These are phyloP conservation scores for Ichneumoninae sp. DNA, from an alignment of 2,888 invertebrate genomes.

Conservation along the genomic window DNA sequence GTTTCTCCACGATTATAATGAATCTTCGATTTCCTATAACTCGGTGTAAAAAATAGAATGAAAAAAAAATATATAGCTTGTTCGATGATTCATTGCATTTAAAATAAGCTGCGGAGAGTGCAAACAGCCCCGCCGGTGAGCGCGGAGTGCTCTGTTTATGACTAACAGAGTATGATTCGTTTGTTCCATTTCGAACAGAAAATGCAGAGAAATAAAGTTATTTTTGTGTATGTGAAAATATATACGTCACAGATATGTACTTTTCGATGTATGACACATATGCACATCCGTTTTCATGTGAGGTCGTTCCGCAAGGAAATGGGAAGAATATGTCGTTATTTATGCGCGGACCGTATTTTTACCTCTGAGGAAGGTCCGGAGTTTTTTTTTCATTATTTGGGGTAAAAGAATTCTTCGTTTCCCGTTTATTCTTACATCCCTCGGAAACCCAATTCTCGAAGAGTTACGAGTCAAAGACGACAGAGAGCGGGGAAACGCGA, in stretches of 20 bases:
- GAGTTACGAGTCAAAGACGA: conserved; percentile 13
- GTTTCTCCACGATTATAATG: neutral
- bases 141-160: neutral
- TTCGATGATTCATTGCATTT: neutral
- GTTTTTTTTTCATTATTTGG: neutral
- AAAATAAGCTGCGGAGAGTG: neutral
- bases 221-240: neutral
- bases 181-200: neutral
- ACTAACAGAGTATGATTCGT: neutral
- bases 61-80: neutral
- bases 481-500: neutral
- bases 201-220: neutral
- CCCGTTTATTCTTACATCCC: conserved; percentile 6
- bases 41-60: neutral
- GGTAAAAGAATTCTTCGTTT: conserved; percentile 1
- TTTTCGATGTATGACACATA: neutral
- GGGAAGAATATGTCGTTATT: neutral
- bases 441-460: neutral
- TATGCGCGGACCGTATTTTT: neutral
- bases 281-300: neutral
- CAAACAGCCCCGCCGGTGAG: neutral
- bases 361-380: conserved; percentile 9
- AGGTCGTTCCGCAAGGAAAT: neutral
- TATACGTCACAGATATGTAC: neutral
- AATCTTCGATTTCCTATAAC: neutral